phyloP scores from a whole-genome alignment of 1,140 invertebrate genomes.

The Lysiphlebus fabarum region DNA sequence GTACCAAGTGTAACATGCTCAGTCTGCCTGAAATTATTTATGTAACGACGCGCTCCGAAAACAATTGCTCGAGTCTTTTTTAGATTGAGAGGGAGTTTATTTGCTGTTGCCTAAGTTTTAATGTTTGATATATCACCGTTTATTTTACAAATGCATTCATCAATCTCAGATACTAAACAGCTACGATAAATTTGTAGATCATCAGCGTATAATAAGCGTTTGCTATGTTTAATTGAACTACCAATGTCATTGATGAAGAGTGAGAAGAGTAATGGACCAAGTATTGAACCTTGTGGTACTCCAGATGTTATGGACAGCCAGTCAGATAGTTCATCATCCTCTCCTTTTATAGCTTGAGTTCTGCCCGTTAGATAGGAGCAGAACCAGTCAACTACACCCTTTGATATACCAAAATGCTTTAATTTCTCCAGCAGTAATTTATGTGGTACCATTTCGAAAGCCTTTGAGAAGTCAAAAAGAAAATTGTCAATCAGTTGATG shows the following conservation, averaged over 20 bases:
- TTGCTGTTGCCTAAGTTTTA: not conserved
- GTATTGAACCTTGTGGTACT: constrained; percentile 8
- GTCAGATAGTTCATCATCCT: not conserved
- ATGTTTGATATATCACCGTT: not conserved
- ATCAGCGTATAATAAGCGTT: constrained; percentile 10
- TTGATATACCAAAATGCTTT: not conserved
- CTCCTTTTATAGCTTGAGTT: not conserved
- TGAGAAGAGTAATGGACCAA: constrained; percentile 12
- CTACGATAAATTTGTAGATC: constrained; percentile 4
- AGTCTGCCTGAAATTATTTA: not conserved
- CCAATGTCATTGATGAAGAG: constrained; percentile 13
- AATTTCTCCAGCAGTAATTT: constrained; percentile 17
- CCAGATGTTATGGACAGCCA: constrained; percentile 1
- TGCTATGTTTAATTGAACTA: not conserved
- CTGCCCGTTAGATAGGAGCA: constrained; percentile 5
- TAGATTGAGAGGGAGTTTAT: constrained; percentile 12
- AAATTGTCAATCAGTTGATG: not conserved
- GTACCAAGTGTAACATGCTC: too few species aligned
- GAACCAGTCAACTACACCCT: not conserved
- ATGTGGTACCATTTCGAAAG: constrained; percentile 30
- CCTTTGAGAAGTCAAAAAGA: constrained; percentile 30
- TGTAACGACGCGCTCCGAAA: not conserved
- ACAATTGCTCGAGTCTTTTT: constrained; percentile 1
- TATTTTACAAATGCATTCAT: not conserved
- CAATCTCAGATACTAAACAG: not conserved